Conservation (phyloP, 2,113 vertebrate genomes). For the Phasianus colchicus region DNA sequence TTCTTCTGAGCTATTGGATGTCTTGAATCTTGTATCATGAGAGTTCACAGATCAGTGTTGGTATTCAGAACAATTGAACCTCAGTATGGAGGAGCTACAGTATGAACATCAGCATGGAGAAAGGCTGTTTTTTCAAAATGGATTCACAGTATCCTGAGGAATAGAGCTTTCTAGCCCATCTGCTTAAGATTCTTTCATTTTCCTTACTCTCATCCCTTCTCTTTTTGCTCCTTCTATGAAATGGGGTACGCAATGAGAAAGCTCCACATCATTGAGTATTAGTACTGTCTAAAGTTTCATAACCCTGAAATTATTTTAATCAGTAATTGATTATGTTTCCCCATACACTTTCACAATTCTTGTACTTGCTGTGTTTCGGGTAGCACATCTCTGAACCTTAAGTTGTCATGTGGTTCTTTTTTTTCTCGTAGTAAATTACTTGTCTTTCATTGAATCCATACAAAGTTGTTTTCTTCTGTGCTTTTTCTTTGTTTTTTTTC, state of each 20-base stretch:
- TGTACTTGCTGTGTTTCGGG: background rate
- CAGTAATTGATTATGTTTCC: background rate
- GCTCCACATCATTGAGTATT: background rate
- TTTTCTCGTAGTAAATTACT: background rate
- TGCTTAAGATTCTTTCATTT: background rate
- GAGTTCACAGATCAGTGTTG: fast-evolving
- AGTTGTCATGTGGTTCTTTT: background rate
- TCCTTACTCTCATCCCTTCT: background rate
- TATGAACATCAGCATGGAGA: background rate
- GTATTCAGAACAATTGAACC: background rate
- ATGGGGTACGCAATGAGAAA: background rate
- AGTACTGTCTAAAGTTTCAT: background rate
- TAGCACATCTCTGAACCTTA: background rate
- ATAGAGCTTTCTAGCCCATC: background rate
- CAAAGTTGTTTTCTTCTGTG: background rate
- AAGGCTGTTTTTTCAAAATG: fast-evolving
- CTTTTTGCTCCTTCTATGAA: background rate
- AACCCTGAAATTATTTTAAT: background rate
- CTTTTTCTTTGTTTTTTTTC: background rate
- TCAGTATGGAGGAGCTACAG: background rate
- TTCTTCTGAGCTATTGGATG: background rate
- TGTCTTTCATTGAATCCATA: background rate
- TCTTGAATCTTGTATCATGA: background rate
- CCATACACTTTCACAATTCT: background rate
- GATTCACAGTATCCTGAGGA: background rate